Evolutionary conservation across 2,888 invertebrate species (phyloP), one percentile per base, ranked within the genome.

Genomic region (Luperina nickerlii): DNA sequence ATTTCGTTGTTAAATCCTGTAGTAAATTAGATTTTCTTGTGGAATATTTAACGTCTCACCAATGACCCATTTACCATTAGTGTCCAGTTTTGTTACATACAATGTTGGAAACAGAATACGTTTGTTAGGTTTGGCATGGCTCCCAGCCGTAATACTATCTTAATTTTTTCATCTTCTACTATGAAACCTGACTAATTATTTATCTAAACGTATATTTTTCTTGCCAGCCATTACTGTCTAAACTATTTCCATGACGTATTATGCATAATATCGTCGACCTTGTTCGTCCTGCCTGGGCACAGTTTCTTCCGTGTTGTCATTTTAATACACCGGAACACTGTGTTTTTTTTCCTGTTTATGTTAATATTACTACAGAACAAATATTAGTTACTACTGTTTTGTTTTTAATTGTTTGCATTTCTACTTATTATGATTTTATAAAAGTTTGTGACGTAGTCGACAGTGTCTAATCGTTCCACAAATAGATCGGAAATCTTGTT

Each of bases 261-360:
- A 38, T 76, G 6, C 38, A 6, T 38, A 20, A 18, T 62, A 62
- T 15, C n/a, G 42, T n/a, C 69, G 82, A 74, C 87, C 87, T 88
- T 79, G 72, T 76, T 85, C 13, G 60, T 82, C 74, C 66, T 71
- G 27, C 0, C 60, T 70, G 75, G 77, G 51, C 78, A 75, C 69
- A 70, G 65, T 48, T 69, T 65, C 85, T 89, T 89, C 89, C 89
- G 83, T 78, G 74, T 79, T 57, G 69, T 66, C 42, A 72, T 82
- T 85, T 66, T 69, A 83, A 84, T 80, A 73, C 74, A 79, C 75
- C 82, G 86, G 87, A 89, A 88, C 74, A 76, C 24, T 51, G 15
- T 63, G 63, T 80, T 76, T 76, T 83, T 80, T 85, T 88, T 79
- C 77, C 87, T 87, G 78, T 70, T 69, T 48, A 69, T 45, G 13